Evolutionary conservation across 2,797 vertebrate species (phyloP), one percentile per base, ranked within the genome.

Genomic region (Lindbergichthys nudifrons): DNA sequence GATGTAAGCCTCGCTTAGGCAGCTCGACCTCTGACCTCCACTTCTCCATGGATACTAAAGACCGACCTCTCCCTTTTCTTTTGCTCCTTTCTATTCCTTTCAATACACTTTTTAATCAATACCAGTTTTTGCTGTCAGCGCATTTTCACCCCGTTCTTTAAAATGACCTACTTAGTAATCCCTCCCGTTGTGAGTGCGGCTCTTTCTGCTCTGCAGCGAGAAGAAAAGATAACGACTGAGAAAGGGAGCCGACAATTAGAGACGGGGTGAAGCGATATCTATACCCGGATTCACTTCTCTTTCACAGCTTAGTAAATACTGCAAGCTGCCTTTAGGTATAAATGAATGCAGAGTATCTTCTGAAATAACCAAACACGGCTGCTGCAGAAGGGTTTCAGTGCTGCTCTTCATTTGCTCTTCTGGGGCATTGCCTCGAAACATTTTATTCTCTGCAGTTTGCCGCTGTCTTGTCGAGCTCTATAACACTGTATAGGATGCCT

Each of bases 141-240:
- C 73, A 21, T 50, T 81, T 80, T 64, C 46, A 39, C 58, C 58
- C 53, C 18, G 7, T 65, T 62, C 71, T 48, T 75, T 61, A 51
- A 53, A 77, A 72, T 83, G 73, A 76, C 81, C 82, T 76, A 72
- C 60, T 89, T 78, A 51, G 50, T 86, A 70, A 82, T 77, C 77
- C 65, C 51, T 75, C 50, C 23, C 9, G 4, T 69, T 73, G 52
- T 32, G 64, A 67, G 59, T 18, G 14, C 50, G 42, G 60, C 51
- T 54, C 63, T 61, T 70, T 62, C 59, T 67, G 13, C 23, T 60
- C 21, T 10, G 47, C 4, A 30, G 51, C 21, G 18, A 39, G 16
- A 45, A 45, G 53, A 81, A 65, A 43, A 70, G 54, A 77, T 57
- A 57, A 67, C 52, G 60, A n/a, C 45, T n/a, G 30, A 52, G 54